Conservation (phyloP, 2,797 vertebrate species). For the Ptychobarbus kaznakovi region DNA sequence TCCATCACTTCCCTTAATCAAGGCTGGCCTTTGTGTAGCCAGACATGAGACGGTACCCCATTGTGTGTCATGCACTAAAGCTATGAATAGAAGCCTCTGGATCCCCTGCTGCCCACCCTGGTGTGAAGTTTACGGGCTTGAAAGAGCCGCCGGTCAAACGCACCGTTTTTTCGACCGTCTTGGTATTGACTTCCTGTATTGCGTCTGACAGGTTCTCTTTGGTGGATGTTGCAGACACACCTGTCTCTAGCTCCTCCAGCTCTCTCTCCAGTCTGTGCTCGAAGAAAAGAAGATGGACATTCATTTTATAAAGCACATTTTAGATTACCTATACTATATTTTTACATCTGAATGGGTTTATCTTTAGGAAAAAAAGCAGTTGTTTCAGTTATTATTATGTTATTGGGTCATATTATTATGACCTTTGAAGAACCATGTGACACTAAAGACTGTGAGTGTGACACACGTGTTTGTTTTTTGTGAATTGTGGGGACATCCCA, state of each 20-base stretch:
- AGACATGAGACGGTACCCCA: constrained; percentile 4
- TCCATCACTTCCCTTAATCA: constrained; percentile 31
- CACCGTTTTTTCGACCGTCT: constrained; percentile 67
- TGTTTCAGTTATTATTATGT: too few relatives aligned
- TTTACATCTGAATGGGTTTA: background rate
- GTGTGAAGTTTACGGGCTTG: constrained; percentile 1
- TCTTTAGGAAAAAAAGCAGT: background rate
- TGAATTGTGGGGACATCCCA: too few relatives aligned
- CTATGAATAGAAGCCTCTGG: background rate
- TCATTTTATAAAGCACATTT: background rate
- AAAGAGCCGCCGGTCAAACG: constrained; percentile 29
- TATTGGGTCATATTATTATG: too few relatives aligned
- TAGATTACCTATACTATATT: background rate
- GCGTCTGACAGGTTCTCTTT: constrained; percentile 74
- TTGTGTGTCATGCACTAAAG: constrained; percentile 30
- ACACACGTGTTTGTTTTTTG: too few relatives aligned
- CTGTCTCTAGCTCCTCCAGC: constrained; percentile 79
- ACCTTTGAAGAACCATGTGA: too few relatives aligned
- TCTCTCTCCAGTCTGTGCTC: constrained; percentile 85
- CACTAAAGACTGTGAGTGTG: background rate
- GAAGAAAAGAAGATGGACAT: constrained; percentile 3
- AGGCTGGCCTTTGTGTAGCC: constrained; percentile 18
- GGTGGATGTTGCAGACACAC: constrained; percentile 69
- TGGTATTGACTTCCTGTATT: constrained; percentile 43
- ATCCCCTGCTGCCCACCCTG: constrained; percentile 2